These are phyloP conservation scores for Phortica variegata DNA, from an alignment of 1,140 invertebrate species.

Conservation along the genomic window DNA sequence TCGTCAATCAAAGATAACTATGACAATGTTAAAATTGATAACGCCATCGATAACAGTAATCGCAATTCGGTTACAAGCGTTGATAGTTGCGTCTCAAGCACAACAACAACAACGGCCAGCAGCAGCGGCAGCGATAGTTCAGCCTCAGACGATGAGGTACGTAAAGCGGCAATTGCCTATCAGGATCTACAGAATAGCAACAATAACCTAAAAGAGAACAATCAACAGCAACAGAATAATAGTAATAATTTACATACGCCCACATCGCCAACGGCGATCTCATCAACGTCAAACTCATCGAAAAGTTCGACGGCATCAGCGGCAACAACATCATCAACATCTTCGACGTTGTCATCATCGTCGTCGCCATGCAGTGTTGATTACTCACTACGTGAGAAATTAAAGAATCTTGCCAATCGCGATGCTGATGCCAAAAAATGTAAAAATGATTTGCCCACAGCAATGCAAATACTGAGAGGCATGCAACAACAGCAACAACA, in stretches of 20 bases:
- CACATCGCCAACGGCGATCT: conserved; percentile 15
- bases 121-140: conserved; percentile 21
- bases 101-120: conserved; percentile 25
- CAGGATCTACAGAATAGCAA: conserved; percentile 53
- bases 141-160: conserved; percentile 37
- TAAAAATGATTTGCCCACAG: conserved; percentile 11
- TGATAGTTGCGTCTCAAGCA: conserved; percentile 45
- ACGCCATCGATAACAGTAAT: conserved; percentile 26
- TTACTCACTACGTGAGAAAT: conserved; percentile 47
- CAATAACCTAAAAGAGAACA: background rate
- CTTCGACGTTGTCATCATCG: background rate
- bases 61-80: conserved; percentile 50
- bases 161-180: conserved; percentile 34
- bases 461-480: conserved; percentile 25
- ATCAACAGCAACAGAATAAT: no score
- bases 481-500: conserved; percentile 16
- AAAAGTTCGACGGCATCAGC: conserved; percentile 22
- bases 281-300: conserved; percentile 4
- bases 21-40: background rate
- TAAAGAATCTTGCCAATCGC: conserved; percentile 45
- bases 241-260: no score
- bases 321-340: conserved; percentile 12
- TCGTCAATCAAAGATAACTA: background rate
- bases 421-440: conserved; percentile 17
- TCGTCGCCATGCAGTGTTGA: conserved; percentile 39